A percentile compares a stretch with the other conserved stretches of the same genome.
phyloP scores from a whole-genome alignment of 2,797 vertebrate genomes.

The Rhinella marina region DNA sequence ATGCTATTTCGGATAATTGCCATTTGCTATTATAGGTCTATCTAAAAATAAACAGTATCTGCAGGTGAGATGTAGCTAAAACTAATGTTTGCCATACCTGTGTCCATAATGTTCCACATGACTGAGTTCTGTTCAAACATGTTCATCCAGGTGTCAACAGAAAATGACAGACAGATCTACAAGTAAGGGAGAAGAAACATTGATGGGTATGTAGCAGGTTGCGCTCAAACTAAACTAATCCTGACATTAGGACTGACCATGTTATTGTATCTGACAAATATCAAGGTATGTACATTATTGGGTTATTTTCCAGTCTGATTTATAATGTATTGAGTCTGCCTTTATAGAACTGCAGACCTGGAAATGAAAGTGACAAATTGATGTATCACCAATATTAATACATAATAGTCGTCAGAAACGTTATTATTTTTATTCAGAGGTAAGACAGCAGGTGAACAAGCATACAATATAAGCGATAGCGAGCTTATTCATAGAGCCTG shows the following conservation, averaged over 20 bases:
- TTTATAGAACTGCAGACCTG: not conserved
- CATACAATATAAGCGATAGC: not conserved
- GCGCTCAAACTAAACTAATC: not conserved
- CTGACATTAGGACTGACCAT: not conserved
- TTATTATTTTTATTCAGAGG: not conserved
- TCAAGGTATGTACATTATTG: not conserved
- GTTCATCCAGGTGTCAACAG: constrained; percentile 44
- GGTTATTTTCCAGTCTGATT: not conserved
- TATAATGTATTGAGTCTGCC: not conserved
- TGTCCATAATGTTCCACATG: constrained; percentile 55
- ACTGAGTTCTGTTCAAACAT: constrained; percentile 41
- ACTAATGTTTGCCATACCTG: constrained; percentile 37
- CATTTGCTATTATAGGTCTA: not conserved
- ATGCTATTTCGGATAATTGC: constrained; percentile 12
- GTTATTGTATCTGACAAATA: not conserved
- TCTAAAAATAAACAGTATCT: constrained; percentile 44
- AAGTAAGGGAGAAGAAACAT: constrained; percentile 16
- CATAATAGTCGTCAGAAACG: not conserved
- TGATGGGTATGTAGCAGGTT: not conserved
- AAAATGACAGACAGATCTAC: constrained; percentile 35
- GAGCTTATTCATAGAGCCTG: not conserved
- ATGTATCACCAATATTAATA: not conserved
- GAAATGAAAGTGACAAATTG: not conserved
- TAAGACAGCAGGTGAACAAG: not conserved
- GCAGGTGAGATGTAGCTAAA: constrained; percentile 28